Percentiles rank a stretch among this genome's conserved stretches.
Conservation (phyloP, 2,113 vertebrate genomes). For the Syrrhaptes paradoxus region DNA sequence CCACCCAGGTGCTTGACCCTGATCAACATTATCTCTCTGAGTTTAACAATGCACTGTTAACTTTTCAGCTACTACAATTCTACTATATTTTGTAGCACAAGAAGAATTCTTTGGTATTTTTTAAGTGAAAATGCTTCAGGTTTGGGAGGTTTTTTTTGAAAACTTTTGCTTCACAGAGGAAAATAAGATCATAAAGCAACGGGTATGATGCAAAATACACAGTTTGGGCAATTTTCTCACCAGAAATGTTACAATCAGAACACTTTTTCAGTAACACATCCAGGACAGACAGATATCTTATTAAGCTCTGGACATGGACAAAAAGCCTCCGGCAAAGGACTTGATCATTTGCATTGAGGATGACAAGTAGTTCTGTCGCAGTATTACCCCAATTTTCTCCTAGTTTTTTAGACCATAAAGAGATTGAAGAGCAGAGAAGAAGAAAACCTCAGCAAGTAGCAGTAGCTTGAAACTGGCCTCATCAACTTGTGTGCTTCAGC, state of each 20-base stretch:
- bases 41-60: neutral
- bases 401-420: neutral
- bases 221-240: neutral
- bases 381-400: neutral
- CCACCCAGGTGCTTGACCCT: neutral
- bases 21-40: neutral
- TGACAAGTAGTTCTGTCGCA: neutral
- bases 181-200: neutral
- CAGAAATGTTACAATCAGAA: neutral
- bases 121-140: neutral
- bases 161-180: neutral
- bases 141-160: rapidly evolving
- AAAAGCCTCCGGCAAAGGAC: neutral
- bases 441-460: neutral
- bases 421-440: neutral
- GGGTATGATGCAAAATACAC: neutral
- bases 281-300: neutral
- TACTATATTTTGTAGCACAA: neutral
- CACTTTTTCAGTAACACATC: neutral
- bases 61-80: neutral
- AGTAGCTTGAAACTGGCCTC: neutral
- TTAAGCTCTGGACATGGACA: neutral
- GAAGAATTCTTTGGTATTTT: neutral
- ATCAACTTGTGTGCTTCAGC: neutral
- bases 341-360: neutral